A percentile compares a stretch with the other conserved stretches of the same genome.
Evolutionary conservation across 2,888 invertebrate species (phyloP).

Genomic region (Caenorhabditis parvicauda): DNA sequence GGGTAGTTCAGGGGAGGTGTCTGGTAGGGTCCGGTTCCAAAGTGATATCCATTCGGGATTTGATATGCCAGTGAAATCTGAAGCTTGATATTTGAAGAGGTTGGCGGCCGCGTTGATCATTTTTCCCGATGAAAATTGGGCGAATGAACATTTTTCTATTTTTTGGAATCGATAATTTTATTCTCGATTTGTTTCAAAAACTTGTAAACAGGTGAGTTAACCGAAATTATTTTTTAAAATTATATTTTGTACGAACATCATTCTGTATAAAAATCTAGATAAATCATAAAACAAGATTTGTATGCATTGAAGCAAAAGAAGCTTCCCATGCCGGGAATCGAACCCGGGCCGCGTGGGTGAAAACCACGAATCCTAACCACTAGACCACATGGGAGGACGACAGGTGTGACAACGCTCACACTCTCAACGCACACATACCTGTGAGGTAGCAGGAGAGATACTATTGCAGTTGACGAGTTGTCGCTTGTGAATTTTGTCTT

Average conservation of each 20-base stretch:
- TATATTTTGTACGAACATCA: no score
- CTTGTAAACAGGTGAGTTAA: no score
- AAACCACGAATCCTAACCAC: conserved; percentile 63
- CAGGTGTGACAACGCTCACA: no score
- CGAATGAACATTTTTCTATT: neutral
- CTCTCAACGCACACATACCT: conserved; percentile 15
- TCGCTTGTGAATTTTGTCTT: conserved; percentile 29
- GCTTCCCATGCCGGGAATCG: conserved; percentile 62
- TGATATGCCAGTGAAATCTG: conserved; percentile 40
- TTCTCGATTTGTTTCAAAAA: neutral
- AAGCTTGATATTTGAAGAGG: conserved; percentile 4
- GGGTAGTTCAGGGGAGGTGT: conserved; percentile 37
- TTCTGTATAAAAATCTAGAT: no score
- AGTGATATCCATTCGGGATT: conserved; percentile 35
- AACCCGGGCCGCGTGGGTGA: conserved; percentile 63
- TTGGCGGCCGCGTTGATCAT: neutral
- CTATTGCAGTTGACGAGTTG: conserved; percentile 24
- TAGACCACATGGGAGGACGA: conserved; percentile 62
- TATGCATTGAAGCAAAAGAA: no score
- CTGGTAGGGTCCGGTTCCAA: conserved; percentile 42
- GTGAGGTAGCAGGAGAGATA: conserved; percentile 35
- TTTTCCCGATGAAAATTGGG: neutral
- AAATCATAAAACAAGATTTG: no score
- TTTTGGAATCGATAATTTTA: neutral
- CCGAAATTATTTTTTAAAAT: no score